Percentiles rank a stretch among this genome's conserved stretches.
Conservation (phyloP, 2,797 vertebrate genomes). For the Petrocephalus sullivani region DNA sequence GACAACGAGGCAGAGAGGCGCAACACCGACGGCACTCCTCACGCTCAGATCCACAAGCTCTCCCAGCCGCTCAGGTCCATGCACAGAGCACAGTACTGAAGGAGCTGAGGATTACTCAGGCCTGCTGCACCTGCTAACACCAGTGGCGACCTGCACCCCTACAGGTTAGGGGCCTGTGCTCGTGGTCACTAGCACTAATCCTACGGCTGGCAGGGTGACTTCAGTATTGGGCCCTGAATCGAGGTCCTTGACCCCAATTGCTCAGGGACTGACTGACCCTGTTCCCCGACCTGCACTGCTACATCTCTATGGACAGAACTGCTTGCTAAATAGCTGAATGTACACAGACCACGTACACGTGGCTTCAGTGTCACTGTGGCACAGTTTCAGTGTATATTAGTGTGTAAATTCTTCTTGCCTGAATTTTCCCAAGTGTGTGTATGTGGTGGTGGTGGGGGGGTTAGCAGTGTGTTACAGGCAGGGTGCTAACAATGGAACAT, state of each 20-base stretch:
- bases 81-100: background rate
- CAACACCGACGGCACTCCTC: background rate
- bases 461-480: background rate
- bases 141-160: background rate
- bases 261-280: background rate
- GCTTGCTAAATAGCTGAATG: background rate
- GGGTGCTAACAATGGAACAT: constrained; percentile 25
- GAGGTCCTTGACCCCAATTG: background rate
- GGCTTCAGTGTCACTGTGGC: background rate
- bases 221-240: background rate
- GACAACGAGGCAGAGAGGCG: background rate
- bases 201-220: background rate
- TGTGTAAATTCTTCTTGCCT: background rate
- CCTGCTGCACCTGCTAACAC: background rate
- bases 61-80: background rate
- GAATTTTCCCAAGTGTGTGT: background rate
- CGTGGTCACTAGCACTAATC: background rate
- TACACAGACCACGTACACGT: background rate
- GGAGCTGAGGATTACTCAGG: background rate
- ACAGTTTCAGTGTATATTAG: background rate
- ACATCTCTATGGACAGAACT: background rate
- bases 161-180: background rate
- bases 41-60: background rate
- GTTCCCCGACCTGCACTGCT: background rate
- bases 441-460: background rate